Evolutionary conservation across 2,113 vertebrate species (phyloP), one percentile per base, ranked within the genome.

Genomic region (Pachyramphus minor): DNA sequence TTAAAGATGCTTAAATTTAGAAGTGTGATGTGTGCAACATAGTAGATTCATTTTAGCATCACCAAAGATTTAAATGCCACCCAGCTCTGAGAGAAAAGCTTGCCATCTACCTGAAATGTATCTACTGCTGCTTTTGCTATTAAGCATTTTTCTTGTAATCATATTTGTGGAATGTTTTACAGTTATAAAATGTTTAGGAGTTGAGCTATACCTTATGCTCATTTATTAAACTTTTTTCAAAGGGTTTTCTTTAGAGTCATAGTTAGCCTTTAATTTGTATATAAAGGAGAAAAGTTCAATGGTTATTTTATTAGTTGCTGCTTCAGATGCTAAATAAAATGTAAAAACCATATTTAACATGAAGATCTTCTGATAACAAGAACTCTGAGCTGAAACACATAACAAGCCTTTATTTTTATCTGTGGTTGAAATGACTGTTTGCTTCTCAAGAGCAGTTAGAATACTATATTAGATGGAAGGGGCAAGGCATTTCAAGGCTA

Each of bases 401-500:
- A 63, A 62, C 82, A 60, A 79, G 41, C 24, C 16, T 73, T 62
- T 71, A 71, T 42, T 42, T 42, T 95, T 73, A 24, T 91, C 75
- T 77, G 39, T 83, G 49, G 21, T 80, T 84, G 52, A 88, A 94
- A 31, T 20, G 28, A 30, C 37, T 64, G 21, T 39, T 84, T 87
- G 52, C 62, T 95, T 71, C 49, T 90, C 60, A 81, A 8, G 64
- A 41, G 91, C 83, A 91, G 82, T 84, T 94, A 74, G 84, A 95
- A 94, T 69, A 84, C 78, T 96, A 5, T 47, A 44, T 96, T 92
- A 90, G 83, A 72, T 87, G 84, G 79, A 94, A 87, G 81, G 82
- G 87, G n/a, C 87, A 91, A 95, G 82, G 63, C 84, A 75, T 96
- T 96, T 94, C 95, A 94, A 96, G 95, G 97, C 96, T 98, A 97